Evolutionary conservation across 2,888 invertebrate species (phyloP).

Genomic region (Crioceris asparagi): DNA sequence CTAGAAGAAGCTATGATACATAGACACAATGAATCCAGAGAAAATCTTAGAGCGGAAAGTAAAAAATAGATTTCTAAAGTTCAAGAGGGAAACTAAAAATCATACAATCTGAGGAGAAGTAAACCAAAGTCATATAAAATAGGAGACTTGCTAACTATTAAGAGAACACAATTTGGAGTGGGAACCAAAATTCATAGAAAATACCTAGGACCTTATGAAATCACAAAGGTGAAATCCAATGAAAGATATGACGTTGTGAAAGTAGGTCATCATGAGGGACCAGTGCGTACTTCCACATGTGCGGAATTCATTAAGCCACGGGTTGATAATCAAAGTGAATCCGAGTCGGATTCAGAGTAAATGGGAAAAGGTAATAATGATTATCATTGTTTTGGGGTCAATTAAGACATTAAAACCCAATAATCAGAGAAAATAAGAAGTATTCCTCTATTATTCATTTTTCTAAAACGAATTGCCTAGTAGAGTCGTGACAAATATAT

Average conservation of each 20-base stretch:
- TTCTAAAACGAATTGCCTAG: too few relatives aligned
- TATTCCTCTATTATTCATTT: too few relatives aligned
- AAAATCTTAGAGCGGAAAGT: too few relatives aligned
- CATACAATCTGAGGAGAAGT: conserved; percentile 18
- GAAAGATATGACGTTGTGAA: conserved; percentile 27
- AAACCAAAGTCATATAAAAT: conserved; percentile 16
- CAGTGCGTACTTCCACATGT: conserved; percentile 20
- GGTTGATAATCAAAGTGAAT: conserved; percentile 12
- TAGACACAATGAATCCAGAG: too few relatives aligned
- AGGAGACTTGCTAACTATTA: conserved; percentile 27
- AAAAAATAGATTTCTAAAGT: conserved; percentile 13
- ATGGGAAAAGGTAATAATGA: too few relatives aligned
- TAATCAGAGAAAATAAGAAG: too few relatives aligned
- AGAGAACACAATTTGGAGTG: conserved; percentile 26
- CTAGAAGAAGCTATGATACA: conserved; percentile 11
- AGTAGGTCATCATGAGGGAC: conserved; percentile 24
- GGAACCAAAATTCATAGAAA: conserved; percentile 28
- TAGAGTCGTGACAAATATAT: too few relatives aligned
- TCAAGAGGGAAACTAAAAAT: conserved; percentile 21
- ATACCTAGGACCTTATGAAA: conserved; percentile 26
- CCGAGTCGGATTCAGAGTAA: too few relatives aligned
- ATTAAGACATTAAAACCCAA: too few relatives aligned
- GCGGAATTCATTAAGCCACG: conserved; percentile 21
- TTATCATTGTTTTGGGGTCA: too few relatives aligned
- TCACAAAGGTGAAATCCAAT: conserved; percentile 17